Percentiles rank a stretch among this genome's conserved stretches.
These are phyloP conservation scores for Lobophora halterata DNA, from an alignment of 2,888 invertebrate genomes.

Conservation along the genomic window DNA sequence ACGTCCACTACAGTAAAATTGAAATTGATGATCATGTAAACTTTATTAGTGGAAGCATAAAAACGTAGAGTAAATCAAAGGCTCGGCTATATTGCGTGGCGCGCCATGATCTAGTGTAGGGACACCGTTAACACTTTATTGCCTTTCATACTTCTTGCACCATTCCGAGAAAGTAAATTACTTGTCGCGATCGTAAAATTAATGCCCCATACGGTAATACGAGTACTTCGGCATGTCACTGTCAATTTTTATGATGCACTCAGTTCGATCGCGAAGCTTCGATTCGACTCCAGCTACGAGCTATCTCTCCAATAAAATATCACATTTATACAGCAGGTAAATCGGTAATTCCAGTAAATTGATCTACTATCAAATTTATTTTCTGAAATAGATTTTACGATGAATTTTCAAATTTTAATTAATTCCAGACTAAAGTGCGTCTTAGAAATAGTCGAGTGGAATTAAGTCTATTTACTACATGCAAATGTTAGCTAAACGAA, in stretches of 20 bases:
- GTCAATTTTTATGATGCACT: slow-evolving; percentile 72
- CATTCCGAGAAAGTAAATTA: slow-evolving; percentile 76
- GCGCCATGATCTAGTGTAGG: slow-evolving; percentile 51
- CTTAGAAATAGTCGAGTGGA: slow-evolving; percentile 13
- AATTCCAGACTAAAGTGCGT: slow-evolving; percentile 17
- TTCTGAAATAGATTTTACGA: slow-evolving; percentile 26
- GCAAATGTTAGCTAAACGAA: slow-evolving; percentile 14
- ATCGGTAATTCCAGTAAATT: slow-evolving; percentile 26
- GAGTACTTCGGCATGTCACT: slow-evolving; percentile 65
- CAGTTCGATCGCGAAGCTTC: slow-evolving; percentile 48
- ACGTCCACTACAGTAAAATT: slow-evolving; percentile 61
- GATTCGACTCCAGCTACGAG: slow-evolving; percentile 22
- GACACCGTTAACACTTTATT: slow-evolving; percentile 69
- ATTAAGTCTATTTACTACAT: slow-evolving; percentile 18
- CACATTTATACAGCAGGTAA: slow-evolving; percentile 26
- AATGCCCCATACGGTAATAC: slow-evolving; percentile 70
- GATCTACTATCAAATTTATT: slow-evolving; percentile 27
- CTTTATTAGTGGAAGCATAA: slow-evolving; percentile 69
- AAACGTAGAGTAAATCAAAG: slow-evolving; percentile 68
- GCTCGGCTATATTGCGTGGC: slow-evolving; percentile 43
- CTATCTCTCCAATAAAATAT: slow-evolving; percentile 31
- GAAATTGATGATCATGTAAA: slow-evolving; percentile 75
- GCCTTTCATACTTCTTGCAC: slow-evolving; percentile 65
- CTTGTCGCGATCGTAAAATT: slow-evolving; percentile 70
- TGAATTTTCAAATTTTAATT: slow-evolving; percentile 21